Base-by-base conservation (phyloP, 2,797 vertebrate genomes). In the Otolemur crassicaudatus region DNA sequence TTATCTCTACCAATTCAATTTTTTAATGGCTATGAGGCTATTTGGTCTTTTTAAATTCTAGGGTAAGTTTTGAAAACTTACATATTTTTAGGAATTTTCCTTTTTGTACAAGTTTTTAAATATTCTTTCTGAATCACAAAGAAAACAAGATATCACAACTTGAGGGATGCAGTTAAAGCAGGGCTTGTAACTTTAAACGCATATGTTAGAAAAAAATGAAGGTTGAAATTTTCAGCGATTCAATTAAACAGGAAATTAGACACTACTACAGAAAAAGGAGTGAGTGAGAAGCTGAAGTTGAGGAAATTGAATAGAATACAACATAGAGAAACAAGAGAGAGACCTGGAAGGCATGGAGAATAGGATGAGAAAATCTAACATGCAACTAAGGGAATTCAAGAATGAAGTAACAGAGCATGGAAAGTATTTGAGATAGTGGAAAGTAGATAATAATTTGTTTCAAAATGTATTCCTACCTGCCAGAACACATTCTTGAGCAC, bases 401-500 rank as follows among this genome's bases (percentile, higher is more conserved):
- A 61, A 17, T 61, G 37, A 81, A 27, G 61, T 11, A 61, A 61
- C 7, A 7, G 12, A 82, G 80, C 65, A 65, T n/a, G 13, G 37
- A 65, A 65, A 83, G 43, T 65, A n/a, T 83, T 31, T 65, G 20
- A 46, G 37, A 77, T 77, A 14, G 49, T 40, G 40, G 40, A 40
- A 40, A 40, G 40, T 49, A 49, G 49, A 49, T 49, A 14, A 13
- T 19, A 29, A 53, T 49, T 86, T 56, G 58, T 25, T 87, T 82
- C 31, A 60, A 93, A 95, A 90, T 8, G 2, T 79, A 37, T 61
- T 58, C 87, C 98, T 96, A 97, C 96, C 96, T 98, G 97, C 97
- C 97, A 98, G 88, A 98, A 92, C 9, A 96, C 25, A 56, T 98
- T 98, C 94, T 91, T 97, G 80, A 98, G 93, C 73, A 97, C 65